Conservation (phyloP, 1,140 invertebrate species). For the Trichoplusia ni region DNA sequence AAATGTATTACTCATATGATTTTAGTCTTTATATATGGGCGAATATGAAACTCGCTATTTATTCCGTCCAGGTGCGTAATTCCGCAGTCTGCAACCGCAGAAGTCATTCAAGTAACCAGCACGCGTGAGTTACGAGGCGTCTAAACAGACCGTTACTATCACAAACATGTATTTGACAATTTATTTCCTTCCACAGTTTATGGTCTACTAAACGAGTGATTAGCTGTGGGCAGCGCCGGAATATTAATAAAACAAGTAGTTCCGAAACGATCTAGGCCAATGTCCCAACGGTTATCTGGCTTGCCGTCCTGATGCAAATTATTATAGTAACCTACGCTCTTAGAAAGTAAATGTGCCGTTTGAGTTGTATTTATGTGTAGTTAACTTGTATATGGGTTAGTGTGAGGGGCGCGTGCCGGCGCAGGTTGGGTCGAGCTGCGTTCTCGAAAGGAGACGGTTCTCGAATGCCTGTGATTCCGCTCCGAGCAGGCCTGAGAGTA, state of each 20-base stretch:
- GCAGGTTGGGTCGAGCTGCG: background rate
- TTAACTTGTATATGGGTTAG: background rate
- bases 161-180: background rate
- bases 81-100: too few species aligned
- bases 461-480: background rate
- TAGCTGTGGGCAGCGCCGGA: background rate
- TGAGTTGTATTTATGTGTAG: background rate
- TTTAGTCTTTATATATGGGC: too few species aligned
- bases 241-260: background rate
- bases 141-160: slow-evolving; percentile 36
- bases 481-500: too few species aligned
- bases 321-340: slow-evolving; percentile 2
- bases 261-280: slow-evolving; percentile 1
- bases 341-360: slow-evolving; percentile 1
- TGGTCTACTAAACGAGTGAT: background rate
- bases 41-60: too few species aligned
- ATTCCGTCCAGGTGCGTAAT: too few species aligned
- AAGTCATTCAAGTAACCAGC: background rate
- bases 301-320: slow-evolving; percentile 4
- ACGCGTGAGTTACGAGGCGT: background rate
- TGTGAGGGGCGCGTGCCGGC: background rate
- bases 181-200: slow-evolving; percentile 7
- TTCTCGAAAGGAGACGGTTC: background rate
- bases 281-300: slow-evolving; percentile 10
- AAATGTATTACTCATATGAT: too few species aligned